Conservation (phyloP, 2,113 vertebrate genomes). For the Gymnobelideus leadbeateri region DNA sequence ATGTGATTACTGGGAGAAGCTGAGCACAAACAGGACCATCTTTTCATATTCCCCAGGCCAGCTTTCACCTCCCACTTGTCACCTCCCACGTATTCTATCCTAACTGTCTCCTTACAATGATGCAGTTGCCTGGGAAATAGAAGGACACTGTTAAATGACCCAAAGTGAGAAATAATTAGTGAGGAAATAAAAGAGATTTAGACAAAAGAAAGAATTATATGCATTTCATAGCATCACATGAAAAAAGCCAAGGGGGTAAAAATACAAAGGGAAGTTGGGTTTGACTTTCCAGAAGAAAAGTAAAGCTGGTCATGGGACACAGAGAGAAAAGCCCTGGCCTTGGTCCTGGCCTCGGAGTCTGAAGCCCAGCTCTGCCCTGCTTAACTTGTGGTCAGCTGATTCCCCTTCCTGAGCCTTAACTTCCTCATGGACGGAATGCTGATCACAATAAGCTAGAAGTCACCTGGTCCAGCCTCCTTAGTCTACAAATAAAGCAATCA, state of each 20-base stretch:
- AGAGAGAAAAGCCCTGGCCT: background rate
- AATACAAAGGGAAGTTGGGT: background rate
- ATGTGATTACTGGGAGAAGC: background rate
- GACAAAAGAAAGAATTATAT: slow-evolving; percentile 18
- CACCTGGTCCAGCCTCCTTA: background rate
- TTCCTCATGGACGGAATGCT: background rate
- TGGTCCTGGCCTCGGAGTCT: background rate
- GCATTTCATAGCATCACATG: background rate
- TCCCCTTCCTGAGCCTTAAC: background rate
- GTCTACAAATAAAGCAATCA: background rate
- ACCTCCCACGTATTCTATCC: background rate
- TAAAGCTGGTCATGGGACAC: background rate
- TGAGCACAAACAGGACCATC: background rate
- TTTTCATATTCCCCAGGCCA: background rate
- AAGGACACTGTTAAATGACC: background rate
- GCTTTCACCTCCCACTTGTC: background rate
- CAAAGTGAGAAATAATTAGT: background rate
- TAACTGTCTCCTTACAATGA: background rate
- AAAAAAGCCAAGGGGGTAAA: background rate
- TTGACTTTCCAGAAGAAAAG: background rate
- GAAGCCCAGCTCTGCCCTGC: background rate
- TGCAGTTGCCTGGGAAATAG: background rate
- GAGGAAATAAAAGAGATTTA: slow-evolving; percentile 3
- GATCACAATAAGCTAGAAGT: background rate
- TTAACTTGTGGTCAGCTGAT: background rate